Evolutionary conservation across 1,140 invertebrate species (phyloP), one percentile per base, ranked within the genome.

Genomic region (Bombus consobrinus): DNA sequence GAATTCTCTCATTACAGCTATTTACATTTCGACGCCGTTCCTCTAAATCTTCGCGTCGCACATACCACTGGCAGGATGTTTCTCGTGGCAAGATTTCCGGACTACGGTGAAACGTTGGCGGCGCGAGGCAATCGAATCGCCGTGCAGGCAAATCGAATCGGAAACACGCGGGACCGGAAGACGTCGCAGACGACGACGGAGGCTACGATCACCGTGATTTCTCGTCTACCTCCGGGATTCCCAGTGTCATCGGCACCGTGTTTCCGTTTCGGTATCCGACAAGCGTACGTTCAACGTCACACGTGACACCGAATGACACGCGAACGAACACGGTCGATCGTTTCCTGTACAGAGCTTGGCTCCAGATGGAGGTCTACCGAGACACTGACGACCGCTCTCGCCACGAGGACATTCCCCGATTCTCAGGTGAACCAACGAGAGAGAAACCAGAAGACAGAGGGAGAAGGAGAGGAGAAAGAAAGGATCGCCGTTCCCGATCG

Each of bases 341-440:
- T 76, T 87, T 57, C 77, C 66, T 74, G 81, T 84, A 37, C 64
- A 77, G 59, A 76, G 75, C 77, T 68, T 76, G 83, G 88, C 82
- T 90, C 86, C 92, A 83, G 91, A 90, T 88, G 82, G 90, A 92
- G 73, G 86, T 87, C 83, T 90, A 92, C 85, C 87, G 92, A 92
- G 86, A 88, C 88, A 93, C 92, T 93, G 92, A 88, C 86, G 87
- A 88, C 80, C 83, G 64, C 88, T 91, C 91, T 89, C 84, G 83
- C 87, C 87, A 82, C 83, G 83, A 89, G 89, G 91, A 92, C 92
- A 93, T 91, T 92, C 92, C 89, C 89, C 88, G 90, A 92, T 89
- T 91, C 91, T 91, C 82, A 83, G 85, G 47, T 87, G 84, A 72
- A 73, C 73, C 75, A 59, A 62, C 68, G 69, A 86, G 53, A 80